Percentiles rank a stretch among this genome's conserved stretches.
Conservation (phyloP, 2,797 vertebrate species). For the Premnoplex brunnescens region DNA sequence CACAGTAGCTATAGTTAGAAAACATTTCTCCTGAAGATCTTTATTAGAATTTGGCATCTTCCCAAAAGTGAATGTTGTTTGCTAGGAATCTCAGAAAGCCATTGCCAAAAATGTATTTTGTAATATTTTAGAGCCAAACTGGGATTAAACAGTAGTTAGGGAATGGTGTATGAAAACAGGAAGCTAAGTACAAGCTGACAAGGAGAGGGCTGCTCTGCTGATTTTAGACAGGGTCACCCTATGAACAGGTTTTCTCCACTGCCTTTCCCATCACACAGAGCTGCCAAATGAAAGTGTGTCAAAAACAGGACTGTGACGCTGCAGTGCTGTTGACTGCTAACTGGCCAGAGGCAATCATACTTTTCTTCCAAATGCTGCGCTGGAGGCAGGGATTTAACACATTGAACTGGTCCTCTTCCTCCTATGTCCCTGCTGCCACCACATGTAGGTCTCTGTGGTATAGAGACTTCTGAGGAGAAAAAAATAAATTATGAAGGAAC, state of each 20-base stretch:
- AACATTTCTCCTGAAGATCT: not conserved
- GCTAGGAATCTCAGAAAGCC: not conserved
- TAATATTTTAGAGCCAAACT: slow-evolving; percentile 11
- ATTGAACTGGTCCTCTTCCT: not conserved
- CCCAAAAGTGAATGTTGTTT: not conserved
- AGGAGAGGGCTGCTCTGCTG: not conserved
- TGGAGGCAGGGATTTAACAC: not conserved
- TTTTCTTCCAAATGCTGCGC: not conserved
- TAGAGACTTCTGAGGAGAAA: not conserved
- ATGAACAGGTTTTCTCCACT: not conserved
- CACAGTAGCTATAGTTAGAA: not conserved
- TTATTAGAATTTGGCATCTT: not conserved
- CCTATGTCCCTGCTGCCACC: not conserved
- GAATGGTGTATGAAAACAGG: slow-evolving; percentile 25
- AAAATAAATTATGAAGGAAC: not conserved
- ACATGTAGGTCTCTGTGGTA: not conserved
- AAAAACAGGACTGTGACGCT: not conserved
- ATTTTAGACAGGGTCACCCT: not conserved
- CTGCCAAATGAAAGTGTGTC: not conserved
- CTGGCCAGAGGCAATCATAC: not conserved
- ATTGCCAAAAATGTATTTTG: slow-evolving; percentile 44
- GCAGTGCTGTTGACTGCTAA: not conserved
- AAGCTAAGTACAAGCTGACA: slow-evolving; percentile 17
- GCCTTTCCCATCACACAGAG: not conserved
- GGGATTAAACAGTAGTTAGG: slow-evolving; percentile 14